A percentile compares a stretch with the other conserved stretches of the same genome.
These are phyloP conservation scores for Ectemnius cavifrons DNA, from an alignment of 2,888 invertebrate species.

Conservation along the genomic window DNA sequence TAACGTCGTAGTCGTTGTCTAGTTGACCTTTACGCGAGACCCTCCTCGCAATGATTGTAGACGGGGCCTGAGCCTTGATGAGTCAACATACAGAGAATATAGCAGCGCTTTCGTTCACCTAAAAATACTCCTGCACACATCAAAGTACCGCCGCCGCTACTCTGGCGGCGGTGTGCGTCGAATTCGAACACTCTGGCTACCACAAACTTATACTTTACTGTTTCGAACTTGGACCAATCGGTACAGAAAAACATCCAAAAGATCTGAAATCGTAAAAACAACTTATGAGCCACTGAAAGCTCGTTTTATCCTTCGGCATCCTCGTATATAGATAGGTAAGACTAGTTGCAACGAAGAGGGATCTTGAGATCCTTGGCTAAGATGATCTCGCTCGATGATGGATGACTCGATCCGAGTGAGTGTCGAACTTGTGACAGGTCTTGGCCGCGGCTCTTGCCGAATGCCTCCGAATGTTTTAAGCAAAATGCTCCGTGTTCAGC, in stretches of 20 bases:
- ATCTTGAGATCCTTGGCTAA: no score
- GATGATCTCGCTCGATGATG: no score
- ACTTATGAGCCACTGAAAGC: no score
- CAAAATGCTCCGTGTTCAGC: slow-evolving; percentile 51
- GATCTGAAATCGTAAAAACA: no score
- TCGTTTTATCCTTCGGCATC: no score
- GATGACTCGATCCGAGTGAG: no score
- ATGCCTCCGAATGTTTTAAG: slow-evolving; percentile 2
- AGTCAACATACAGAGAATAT: slow-evolving; percentile 47
- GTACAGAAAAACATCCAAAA: no score
- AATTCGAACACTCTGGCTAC: no score
- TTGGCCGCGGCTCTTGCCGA: background rate
- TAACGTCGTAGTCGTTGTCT: background rate
- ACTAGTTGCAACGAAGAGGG: no score
- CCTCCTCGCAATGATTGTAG: slow-evolving; percentile 29
- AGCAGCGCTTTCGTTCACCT: slow-evolving; percentile 46
- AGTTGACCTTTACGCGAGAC: slow-evolving; percentile 16
- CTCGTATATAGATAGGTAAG: background rate
- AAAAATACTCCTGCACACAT: slow-evolving; percentile 51
- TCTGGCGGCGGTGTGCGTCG: no score
- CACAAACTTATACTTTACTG: no score
- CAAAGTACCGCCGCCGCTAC: slow-evolving; percentile 40
- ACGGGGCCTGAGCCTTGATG: slow-evolving; percentile 31
- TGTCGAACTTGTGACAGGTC: background rate
- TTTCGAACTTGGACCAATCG: no score